Conservation (phyloP, 2,113 vertebrate genomes). For the Centropristis striata region DNA sequence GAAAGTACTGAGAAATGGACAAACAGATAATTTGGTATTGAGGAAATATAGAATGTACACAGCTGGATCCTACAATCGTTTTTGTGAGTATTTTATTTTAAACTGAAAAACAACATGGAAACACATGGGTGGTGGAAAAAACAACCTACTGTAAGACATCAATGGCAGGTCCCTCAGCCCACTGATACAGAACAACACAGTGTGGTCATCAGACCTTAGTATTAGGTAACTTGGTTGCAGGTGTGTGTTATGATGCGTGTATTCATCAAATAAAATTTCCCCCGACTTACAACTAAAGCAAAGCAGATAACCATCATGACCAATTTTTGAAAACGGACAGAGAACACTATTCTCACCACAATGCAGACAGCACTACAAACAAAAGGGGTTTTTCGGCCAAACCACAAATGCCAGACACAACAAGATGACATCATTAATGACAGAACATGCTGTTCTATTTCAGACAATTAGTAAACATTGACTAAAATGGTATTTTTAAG, state of each 20-base stretch:
- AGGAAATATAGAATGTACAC: too few species aligned
- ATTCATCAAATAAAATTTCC: background rate
- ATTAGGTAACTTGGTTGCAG: background rate
- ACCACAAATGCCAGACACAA: background rate
- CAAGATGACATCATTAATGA: background rate
- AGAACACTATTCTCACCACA: background rate
- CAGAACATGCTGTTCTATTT: background rate
- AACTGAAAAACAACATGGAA: background rate
- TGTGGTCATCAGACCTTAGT: background rate
- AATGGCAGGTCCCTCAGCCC: background rate
- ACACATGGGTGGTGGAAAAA: background rate
- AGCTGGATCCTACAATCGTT: too few species aligned
- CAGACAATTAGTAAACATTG: background rate
- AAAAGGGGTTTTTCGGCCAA: constrained; percentile 16
- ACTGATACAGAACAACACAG: too few species aligned
- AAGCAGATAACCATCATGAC: background rate
- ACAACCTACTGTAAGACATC: background rate
- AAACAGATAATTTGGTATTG: too few species aligned
- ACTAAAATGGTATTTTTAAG: background rate
- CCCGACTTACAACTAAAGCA: background rate
- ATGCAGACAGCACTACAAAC: background rate
- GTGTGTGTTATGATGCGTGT: background rate
- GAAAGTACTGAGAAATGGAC: too few species aligned
- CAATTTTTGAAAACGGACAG: background rate
- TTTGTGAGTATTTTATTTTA: too few species aligned